These are phyloP conservation scores for Chaenogobius annularis DNA, from an alignment of 2,113 vertebrate species.

Conservation along the genomic window DNA sequence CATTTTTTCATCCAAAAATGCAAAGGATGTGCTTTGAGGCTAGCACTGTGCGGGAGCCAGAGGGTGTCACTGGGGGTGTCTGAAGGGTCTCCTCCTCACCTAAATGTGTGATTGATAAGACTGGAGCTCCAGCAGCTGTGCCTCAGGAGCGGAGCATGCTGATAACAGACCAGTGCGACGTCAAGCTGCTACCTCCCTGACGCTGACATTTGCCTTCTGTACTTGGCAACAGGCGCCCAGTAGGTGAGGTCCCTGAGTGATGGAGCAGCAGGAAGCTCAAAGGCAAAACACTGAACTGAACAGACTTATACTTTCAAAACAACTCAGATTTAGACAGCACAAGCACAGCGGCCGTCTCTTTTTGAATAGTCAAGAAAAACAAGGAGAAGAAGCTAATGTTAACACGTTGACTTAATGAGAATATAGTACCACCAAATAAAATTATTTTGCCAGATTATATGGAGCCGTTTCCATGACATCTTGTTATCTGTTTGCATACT, in stretches of 20 bases:
- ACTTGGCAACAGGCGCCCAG: slow-evolving; percentile 57
- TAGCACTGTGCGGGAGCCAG: slow-evolving; percentile 39
- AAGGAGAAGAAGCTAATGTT: not conserved
- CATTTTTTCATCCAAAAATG: slow-evolving; percentile 41
- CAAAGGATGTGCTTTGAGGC: slow-evolving; percentile 64
- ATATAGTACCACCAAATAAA: not conserved
- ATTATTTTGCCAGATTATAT: not conserved
- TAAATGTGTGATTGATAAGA: slow-evolving; percentile 61
- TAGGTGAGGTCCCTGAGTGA: slow-evolving; percentile 42
- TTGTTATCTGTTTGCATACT: not conserved
- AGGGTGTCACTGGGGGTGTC: slow-evolving; percentile 18
- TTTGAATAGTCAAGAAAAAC: not conserved
- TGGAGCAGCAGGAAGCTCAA: slow-evolving; percentile 33
- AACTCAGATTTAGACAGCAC: not conserved
- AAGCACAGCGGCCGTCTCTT: not conserved
- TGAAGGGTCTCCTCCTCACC: slow-evolving; percentile 42
- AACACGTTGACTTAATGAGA: not conserved
- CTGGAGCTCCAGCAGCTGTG: slow-evolving; percentile 59
- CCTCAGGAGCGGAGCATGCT: slow-evolving; percentile 44
- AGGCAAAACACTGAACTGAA: slow-evolving; percentile 16
- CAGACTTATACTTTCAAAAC: slow-evolving; percentile 21
- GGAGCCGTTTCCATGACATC: no score
- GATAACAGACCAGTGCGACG: slow-evolving; percentile 61
- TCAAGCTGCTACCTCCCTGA: slow-evolving; percentile 71
- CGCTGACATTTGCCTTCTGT: slow-evolving; percentile 68